Evolutionary conservation across 2,888 invertebrate species (phyloP), one percentile per base, ranked within the genome.

Genomic region (Diarsia dahlii): DNA sequence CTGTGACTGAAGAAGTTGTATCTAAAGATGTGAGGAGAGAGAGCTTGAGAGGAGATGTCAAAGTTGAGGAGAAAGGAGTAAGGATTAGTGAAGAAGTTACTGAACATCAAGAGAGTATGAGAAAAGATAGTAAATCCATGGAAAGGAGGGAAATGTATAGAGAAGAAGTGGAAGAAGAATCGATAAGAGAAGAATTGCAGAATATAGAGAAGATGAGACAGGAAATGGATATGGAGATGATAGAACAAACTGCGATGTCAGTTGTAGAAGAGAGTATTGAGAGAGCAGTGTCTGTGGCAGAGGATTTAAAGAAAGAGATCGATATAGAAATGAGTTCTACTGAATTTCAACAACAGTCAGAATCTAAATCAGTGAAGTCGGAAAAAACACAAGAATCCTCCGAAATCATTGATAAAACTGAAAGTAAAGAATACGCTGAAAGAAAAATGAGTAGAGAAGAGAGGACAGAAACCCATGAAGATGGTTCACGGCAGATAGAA

Each of bases 221-320:
- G 66, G 91, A 92, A 48, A 91, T 93, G 8, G 92, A 94, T 83
- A 82, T 94, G 23, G 86, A 92, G 54, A 92, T 87, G 34, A 94
- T 96, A 73, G 94, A 95, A 89, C 88, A 91, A 82, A 94, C 93
- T 15, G 96, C 95, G 0, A 77, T 88, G 39, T 84, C 89, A 64
- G 75, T 95, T 80, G 94, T 95, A 1, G 92, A 94, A 67, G 93
- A 95, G 56, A 96, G 93, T 68, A 93, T 96, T 52, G 90, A 93
- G 78, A 93, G 91, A 85, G 95, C 95, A 65, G 82, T 95, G 0
- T 91, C 92, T 3, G 92, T 95, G 0, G 91, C 95, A 23, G 90
- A 93, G 80, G 92, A 95, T 74, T 93, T 95, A 34, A 92, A 94
- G 73, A 91, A 93, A 77, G 95, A 94, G 86, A 92, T 95, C 0